A percentile compares a stretch with the other conserved stretches of the same genome.
Conservation (phyloP, 2,113 vertebrate genomes). For the Chloroceryle aenea region DNA sequence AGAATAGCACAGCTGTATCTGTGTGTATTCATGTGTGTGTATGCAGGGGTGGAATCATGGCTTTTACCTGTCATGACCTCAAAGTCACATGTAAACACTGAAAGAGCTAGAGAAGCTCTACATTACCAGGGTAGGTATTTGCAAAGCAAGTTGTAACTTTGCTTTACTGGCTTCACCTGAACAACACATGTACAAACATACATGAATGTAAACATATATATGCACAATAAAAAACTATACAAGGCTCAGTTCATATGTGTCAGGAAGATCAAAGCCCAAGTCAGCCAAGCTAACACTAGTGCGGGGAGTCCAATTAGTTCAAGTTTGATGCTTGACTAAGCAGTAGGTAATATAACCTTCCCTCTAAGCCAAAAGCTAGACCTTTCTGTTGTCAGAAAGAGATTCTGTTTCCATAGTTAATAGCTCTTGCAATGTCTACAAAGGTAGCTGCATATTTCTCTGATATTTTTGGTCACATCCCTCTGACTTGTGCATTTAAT, state of each 20-base stretch:
- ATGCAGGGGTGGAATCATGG: rapidly evolving
- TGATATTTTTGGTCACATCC: background rate
- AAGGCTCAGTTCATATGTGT: background rate
- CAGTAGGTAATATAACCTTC: background rate
- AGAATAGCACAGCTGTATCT: background rate
- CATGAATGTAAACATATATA: background rate
- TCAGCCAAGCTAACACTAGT: background rate
- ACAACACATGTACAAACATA: background rate
- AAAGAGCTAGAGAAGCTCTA: background rate
- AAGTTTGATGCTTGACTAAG: background rate
- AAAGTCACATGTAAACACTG: background rate
- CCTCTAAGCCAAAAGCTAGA: background rate
- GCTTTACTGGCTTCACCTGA: background rate
- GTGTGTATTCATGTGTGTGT: background rate
- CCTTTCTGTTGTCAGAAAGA: background rate
- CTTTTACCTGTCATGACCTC: background rate
- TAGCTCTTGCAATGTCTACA: background rate
- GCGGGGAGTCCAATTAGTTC: background rate
- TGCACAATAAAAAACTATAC: background rate
- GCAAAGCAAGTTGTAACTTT: background rate
- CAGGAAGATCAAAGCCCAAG: background rate
- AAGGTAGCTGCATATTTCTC: background rate
- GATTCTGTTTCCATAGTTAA: rapidly evolving
- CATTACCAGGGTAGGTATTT: background rate
- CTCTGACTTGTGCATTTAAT: background rate